Base-by-base conservation (phyloP, 2,888 invertebrate species). In the Phytoseiulus persimilis region DNA sequence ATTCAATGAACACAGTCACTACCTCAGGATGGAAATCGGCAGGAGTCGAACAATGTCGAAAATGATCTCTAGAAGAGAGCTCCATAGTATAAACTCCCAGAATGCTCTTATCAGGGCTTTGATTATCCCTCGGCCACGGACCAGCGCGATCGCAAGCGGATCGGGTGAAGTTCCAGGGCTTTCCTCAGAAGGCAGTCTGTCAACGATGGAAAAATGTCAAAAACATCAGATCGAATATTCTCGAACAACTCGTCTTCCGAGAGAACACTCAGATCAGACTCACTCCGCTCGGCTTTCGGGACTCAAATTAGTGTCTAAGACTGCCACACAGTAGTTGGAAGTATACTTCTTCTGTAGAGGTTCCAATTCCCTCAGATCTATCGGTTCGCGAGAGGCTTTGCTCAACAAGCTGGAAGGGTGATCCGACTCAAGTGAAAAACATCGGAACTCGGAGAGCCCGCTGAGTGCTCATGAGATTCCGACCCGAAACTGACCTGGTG, bases 1-100 rank as follows among this genome's bases (percentile, higher is more conserved):
- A 2, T 65, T 84, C 33, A 14, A 31, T 84, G 5, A 11, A 23
- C n/a, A 32, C 3, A 3, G 23, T 23, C 28, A n/a, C 32, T 18
- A 87, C 87, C 87, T 87, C 45, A 87, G 18, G 14, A 33, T 33
- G 45, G 28, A 32, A 6, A 87, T 33, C 9, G 87, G 87, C 28
- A 45, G 39, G 28, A 87, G 33, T n/a, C 87, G 31, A 9, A 33
- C 32, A 87, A 87, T 33, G 18, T 87, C 87, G n/a, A 87, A 87
- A 28, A 6, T 3, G 18, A 87, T 14, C 33, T 87, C 87, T 32
- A 87, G 32, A 11, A 87, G 32, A 0, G 87, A 87, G 87, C 87
- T 32, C 6, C n/a, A n/a, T 9, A 32, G 28, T 28, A 87, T 9
- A 18, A 87, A 87, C 11, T 33, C 32, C 32, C 87, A 33, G 87